phyloP scores from a whole-genome alignment of 2,113 vertebrate species.

The Ia io region DNA sequence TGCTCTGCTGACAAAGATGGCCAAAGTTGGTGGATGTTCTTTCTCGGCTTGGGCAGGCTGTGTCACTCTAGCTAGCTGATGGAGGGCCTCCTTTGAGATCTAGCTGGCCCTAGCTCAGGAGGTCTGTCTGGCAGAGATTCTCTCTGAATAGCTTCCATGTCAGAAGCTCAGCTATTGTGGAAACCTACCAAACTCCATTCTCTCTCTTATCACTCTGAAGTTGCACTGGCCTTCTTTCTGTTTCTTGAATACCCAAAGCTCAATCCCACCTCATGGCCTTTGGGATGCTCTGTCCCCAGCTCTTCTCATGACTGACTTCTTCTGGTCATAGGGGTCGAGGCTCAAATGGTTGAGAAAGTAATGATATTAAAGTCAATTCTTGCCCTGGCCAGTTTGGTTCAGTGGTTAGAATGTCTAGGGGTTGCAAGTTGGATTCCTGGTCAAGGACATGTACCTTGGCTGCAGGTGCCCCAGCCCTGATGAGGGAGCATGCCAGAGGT shows the following conservation, averaged over 20 bases:
- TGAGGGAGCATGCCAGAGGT: too few relatives aligned
- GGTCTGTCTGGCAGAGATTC: neutral
- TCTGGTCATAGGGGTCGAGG: neutral
- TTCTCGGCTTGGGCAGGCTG: neutral
- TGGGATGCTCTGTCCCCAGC: neutral
- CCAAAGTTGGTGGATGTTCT: neutral
- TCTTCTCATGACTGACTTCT: neutral
- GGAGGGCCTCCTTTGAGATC: neutral
- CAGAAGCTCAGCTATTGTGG: neutral
- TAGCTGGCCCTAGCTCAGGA: neutral
- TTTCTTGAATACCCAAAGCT: neutral
- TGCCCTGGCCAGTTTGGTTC: too few relatives aligned
- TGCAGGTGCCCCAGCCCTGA: too few relatives aligned
- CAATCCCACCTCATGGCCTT: neutral
- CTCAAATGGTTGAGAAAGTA: neutral
- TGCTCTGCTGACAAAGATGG: neutral
- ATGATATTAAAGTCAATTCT: neutral
- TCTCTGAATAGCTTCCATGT: neutral
- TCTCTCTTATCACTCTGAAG: neutral
- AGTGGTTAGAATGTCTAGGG: too few relatives aligned
- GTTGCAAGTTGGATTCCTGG: too few relatives aligned
- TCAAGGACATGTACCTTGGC: too few relatives aligned
- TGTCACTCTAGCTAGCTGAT: neutral
- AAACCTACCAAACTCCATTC: neutral
- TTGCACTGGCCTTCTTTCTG: neutral